Evolutionary conservation across 2,888 invertebrate species (phyloP).

Genomic region (Rhamnusium bicolor): DNA sequence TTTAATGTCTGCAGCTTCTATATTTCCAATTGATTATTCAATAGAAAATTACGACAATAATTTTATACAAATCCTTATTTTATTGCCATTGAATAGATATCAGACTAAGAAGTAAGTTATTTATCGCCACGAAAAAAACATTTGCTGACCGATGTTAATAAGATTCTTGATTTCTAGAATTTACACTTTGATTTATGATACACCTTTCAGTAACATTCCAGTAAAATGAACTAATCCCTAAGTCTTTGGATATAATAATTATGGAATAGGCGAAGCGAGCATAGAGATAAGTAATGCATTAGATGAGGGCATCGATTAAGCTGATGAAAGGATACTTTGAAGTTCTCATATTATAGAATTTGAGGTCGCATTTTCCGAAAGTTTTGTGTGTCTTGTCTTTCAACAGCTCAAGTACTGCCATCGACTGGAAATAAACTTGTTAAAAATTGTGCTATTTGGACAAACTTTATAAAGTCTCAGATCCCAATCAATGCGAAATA

Average conservation of each 20-base stretch:
- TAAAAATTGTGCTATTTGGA: background rate
- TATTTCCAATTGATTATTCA: background rate
- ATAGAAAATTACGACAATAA: background rate
- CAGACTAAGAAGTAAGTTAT: slow-evolving; percentile 5
- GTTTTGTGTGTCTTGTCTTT: background rate
- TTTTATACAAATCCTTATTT: slow-evolving; percentile 4
- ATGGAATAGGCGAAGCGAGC: slow-evolving; percentile 15
- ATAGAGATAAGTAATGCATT: slow-evolving; percentile 16
- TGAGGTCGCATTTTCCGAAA: slow-evolving; percentile 7
- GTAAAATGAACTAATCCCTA: slow-evolving; percentile 13
- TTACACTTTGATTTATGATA: slow-evolving; percentile 17
- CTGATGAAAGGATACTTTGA: slow-evolving; percentile 23
- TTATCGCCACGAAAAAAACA: slow-evolving; percentile 11
- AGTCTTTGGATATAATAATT: slow-evolving; percentile 25
- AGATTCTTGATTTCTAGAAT: slow-evolving; percentile 12
- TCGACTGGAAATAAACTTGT: background rate
- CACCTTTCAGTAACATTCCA: slow-evolving; percentile 16
- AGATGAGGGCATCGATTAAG: slow-evolving; percentile 19
- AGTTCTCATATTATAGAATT: slow-evolving; percentile 9
- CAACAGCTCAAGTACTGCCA: background rate
- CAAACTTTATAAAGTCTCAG: background rate
- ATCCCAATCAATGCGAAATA: background rate
- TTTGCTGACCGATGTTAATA: slow-evolving; percentile 13
- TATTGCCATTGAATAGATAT: slow-evolving; percentile 12
- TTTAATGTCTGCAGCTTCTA: too few species aligned